Percentiles rank a stretch among this genome's conserved stretches.
Evolutionary conservation across 2,888 invertebrate genomes (phyloP).

Genomic region (Apotomis capreana): DNA sequence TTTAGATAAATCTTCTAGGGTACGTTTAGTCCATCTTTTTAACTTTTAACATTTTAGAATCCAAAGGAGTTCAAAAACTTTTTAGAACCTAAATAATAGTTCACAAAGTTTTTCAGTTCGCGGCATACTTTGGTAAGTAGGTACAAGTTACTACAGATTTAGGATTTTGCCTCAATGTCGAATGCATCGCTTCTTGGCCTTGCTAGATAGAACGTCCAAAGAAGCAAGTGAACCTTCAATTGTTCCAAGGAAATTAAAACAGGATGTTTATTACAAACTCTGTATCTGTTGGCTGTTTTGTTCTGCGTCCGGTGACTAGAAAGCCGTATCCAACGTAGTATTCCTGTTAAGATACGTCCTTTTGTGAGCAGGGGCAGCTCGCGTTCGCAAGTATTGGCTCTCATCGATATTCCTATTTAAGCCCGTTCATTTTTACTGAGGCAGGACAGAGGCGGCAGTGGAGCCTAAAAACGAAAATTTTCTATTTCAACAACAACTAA

Average conservation of each 20-base stretch:
- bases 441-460: not conserved
- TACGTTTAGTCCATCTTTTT: too few species aligned
- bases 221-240: not conserved
- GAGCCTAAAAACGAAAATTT: not conserved
- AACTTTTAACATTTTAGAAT: too few species aligned
- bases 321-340: not conserved
- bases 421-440: slow-evolving; percentile 43
- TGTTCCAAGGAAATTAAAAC: slow-evolving; percentile 18
- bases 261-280: slow-evolving; percentile 1
- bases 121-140: too few species aligned
- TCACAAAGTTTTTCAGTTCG: too few species aligned
- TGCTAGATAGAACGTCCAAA: not conserved
- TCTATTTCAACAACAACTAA: not conserved
- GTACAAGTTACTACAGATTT: too few species aligned
- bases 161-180: too few species aligned
- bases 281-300: slow-evolving; percentile 1
- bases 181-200: not conserved
- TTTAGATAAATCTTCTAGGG: too few species aligned
- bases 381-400: slow-evolving; percentile 21
- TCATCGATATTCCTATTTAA: slow-evolving; percentile 41
- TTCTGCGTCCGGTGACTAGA: not conserved
- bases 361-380: not conserved
- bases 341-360: not conserved
- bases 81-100: too few species aligned
- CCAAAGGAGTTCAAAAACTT: too few species aligned